phyloP scores from a whole-genome alignment of 2,888 invertebrate species.

The Thecophora atra region DNA sequence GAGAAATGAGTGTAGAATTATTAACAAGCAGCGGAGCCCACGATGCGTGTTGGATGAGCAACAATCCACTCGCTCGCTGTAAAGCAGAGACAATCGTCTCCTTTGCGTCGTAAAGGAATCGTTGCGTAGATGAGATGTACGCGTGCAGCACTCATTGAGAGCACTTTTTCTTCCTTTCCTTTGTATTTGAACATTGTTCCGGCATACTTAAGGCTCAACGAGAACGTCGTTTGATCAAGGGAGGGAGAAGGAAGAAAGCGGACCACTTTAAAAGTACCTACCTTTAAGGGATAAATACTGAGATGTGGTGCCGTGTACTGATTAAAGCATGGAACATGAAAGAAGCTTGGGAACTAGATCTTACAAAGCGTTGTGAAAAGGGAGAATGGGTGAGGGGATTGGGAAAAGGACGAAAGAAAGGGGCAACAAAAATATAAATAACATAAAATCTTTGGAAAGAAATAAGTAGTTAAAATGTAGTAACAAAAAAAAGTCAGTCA shows the following conservation, averaged over 20 bases:
- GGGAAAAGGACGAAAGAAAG: neutral
- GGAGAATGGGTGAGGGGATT: neutral
- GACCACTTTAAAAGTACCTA: too few species aligned
- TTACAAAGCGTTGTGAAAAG: neutral
- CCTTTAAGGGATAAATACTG: constrained; percentile 29
- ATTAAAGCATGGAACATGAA: constrained; percentile 13
- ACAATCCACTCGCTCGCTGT: neutral
- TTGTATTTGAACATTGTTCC: too few species aligned
- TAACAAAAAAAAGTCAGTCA: neutral
- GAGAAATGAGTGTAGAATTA: neutral
- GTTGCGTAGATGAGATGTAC: too few species aligned
- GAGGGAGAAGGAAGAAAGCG: neutral
- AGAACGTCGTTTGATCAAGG: neutral
- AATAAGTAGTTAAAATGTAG: neutral
- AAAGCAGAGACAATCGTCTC: neutral
- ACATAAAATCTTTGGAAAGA: neutral
- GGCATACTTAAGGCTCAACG: too few species aligned
- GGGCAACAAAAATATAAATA: neutral
- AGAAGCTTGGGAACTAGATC: too few species aligned
- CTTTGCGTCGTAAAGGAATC: neutral
- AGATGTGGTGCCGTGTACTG: constrained; percentile 11
- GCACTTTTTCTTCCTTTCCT: too few species aligned
- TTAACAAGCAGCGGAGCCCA: constrained; percentile 1
- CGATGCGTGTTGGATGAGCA: constrained; percentile 8
- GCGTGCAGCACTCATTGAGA: too few species aligned